phyloP scores from a whole-genome alignment of 2,113 vertebrate genomes.

The Anguilla japonica region DNA sequence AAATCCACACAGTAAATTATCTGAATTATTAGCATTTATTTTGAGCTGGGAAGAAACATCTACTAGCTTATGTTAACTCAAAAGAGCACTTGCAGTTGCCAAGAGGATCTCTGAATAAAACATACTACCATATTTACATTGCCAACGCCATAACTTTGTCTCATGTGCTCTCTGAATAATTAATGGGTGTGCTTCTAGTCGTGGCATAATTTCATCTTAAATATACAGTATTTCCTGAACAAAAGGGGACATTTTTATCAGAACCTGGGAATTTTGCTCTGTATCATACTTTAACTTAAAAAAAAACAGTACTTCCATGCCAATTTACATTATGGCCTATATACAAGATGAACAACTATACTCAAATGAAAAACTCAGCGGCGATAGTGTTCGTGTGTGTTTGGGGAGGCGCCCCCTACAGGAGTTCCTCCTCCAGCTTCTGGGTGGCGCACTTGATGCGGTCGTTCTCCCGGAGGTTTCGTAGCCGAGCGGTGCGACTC shows the following conservation, averaged over 20 bases:
- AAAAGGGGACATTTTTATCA: not conserved
- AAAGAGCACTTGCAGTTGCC: not conserved
- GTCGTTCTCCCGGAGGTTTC: conserved; percentile 83
- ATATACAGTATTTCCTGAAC: conserved; percentile 5
- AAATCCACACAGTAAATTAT: not conserved
- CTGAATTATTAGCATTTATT: conserved; percentile 9
- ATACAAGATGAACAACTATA: not conserved
- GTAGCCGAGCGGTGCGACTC: conserved; percentile 81
- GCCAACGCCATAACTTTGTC: not conserved
- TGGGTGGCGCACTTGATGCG: conserved; percentile 79
- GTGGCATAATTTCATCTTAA: not conserved
- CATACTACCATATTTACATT: conserved; percentile 3
- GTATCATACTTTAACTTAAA: not conserved
- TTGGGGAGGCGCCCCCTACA: conserved; percentile 13
- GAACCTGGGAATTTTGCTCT: not conserved
- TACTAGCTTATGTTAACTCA: not conserved
- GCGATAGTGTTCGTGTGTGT: not conserved
- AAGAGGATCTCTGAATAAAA: conserved; percentile 6
- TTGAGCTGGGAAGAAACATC: conserved; percentile 16
- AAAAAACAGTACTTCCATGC: conserved; percentile 8
- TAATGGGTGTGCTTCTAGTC: not conserved
- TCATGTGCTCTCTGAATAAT: conserved; percentile 9
- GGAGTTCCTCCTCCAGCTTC: conserved; percentile 72
- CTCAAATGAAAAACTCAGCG: not conserved
- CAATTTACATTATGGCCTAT: not conserved